Base-by-base conservation (phyloP, 2,888 invertebrate species). In the Gymnosoma rotundatum region DNA sequence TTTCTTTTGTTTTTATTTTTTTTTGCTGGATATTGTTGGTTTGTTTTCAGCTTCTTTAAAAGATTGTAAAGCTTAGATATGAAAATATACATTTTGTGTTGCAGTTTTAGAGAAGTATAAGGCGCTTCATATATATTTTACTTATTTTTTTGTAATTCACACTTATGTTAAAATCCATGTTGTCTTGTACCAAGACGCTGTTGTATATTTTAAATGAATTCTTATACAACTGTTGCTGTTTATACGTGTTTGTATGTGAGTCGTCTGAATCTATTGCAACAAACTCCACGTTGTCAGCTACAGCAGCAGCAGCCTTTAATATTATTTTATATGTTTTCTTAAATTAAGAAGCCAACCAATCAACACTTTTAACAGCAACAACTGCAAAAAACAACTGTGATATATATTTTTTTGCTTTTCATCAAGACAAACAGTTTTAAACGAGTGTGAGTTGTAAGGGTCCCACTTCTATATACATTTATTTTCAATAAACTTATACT, bases 341-440 rank as follows among this genome's bases (percentile, higher is more conserved):
- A 90, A 90, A 89, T 90, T 90, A 90, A 90, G 90, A 90, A 89
- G 90, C 87, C 89, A 89, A 89, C 90, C 90, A 90, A 90, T 90
- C 90, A 89, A 89, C 88, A 84, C 78, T 78, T 78, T 81, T 60
- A 83, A 75, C 79, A 79, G 45, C 66, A 78, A 56, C 73, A 74
- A 52, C 60, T 54, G 16, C 48, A 54, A 38, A 61, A 61, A 73
- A 64, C 61, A 69, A 61, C 50, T 72, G 48, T 48, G 73, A 81
- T 74, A 85, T 75, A 32, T 32, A 32, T 32, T 70, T 52, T 50
- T n/a, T 73, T 66, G 4, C 42, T 72, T 74, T 50, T 36, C 64
- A 70, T 78, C 67, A 78, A 83, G 76, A 80, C 83, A 83, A 81
- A 83, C 83, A 60, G 74, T 84, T 60, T 78, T 80, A 85, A 76